A percentile compares a stretch with the other conserved stretches of the same genome.
These are phyloP conservation scores for human DNA, from an alignment of 2,113 vertebrate genomes.

Conservation along the genomic window DNA sequence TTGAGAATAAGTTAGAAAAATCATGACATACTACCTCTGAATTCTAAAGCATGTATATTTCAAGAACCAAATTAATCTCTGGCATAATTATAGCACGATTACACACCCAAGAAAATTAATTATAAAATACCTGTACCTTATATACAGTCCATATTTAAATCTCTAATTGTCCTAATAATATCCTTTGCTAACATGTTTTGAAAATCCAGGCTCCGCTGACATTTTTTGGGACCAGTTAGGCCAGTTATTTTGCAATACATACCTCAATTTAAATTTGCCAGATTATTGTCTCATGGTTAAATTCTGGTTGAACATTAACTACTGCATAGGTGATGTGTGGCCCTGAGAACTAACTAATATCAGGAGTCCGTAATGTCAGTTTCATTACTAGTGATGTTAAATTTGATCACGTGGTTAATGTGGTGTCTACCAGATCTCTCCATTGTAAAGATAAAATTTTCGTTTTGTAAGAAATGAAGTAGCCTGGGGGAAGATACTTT, in stretches of 20 bases:
- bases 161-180: neutral
- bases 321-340: accelerated
- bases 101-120: neutral
- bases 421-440: neutral
- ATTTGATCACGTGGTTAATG: neutral
- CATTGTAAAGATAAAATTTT: neutral
- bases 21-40: neutral
- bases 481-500: neutral
- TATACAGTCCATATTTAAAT: neutral
- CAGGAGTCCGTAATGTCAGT: neutral
- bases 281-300: neutral
- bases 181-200: neutral
- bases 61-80: neutral
- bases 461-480: neutral
- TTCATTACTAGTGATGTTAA: neutral
- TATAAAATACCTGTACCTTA: neutral
- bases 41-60: neutral
- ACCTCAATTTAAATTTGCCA: neutral
- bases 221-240: neutral
- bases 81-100: neutral
- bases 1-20: neutral
- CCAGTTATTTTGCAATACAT: neutral
- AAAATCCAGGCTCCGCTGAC: neutral
- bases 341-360: neutral
- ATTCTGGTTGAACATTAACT: neutral